Evolutionary conservation across 2,797 vertebrate genomes (phyloP).

Genomic region (Masticophis lateralis): DNA sequence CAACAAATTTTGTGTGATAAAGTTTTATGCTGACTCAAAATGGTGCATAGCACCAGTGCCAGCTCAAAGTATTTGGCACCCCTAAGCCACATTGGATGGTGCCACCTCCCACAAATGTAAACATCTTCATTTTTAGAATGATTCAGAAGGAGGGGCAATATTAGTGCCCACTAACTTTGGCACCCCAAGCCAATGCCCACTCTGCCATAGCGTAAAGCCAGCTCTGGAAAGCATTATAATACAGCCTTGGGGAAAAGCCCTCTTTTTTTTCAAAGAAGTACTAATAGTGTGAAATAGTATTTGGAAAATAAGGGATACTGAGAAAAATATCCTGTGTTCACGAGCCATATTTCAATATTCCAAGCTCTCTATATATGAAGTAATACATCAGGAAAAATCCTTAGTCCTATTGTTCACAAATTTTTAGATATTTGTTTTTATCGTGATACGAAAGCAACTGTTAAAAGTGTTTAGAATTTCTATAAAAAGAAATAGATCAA

Average conservation of each 20-base stretch:
- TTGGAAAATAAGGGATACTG: background rate
- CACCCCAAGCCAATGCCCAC: background rate
- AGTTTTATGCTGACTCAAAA: background rate
- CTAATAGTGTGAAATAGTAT: background rate
- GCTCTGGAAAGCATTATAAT: background rate
- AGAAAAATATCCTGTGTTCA: background rate
- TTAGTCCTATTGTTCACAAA: background rate
- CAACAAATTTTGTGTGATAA: background rate
- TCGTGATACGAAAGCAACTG: background rate
- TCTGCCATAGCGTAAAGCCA: background rate
- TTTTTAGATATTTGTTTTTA: background rate
- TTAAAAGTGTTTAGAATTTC: background rate
- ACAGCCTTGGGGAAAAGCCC: background rate
- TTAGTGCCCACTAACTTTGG: background rate
- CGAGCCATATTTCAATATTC: background rate
- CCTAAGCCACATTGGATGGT: background rate
- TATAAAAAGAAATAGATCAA: background rate
- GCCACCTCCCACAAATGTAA: background rate
- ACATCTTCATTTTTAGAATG: background rate
- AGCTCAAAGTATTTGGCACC: background rate
- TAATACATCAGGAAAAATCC: background rate
- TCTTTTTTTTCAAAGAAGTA: background rate
- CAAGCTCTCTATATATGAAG: background rate
- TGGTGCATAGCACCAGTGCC: background rate
- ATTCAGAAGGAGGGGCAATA: background rate